Percentiles rank a stretch among this genome's conserved stretches.
These are phyloP conservation scores for Hedya salicella DNA, from an alignment of 2,888 invertebrate species.

Conservation along the genomic window DNA sequence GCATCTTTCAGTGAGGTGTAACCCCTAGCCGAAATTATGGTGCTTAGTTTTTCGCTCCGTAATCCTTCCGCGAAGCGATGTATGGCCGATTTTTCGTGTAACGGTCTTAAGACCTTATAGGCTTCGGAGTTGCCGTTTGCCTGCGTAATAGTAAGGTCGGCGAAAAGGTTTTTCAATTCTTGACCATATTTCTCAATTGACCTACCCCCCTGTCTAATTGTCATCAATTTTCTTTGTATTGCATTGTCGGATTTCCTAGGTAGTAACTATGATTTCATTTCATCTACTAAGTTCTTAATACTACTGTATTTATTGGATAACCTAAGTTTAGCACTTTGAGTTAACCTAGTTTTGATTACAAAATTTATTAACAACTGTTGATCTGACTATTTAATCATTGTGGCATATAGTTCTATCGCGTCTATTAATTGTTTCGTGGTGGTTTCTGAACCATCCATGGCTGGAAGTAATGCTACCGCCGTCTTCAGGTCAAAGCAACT, in stretches of 20 bases:
- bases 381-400: too few species aligned
- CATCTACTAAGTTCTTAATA: too few species aligned
- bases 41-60: not conserved
- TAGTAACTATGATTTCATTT: not conserved
- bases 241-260: not conserved
- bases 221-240: too few species aligned
- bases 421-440: too few species aligned
- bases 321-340: too few species aligned
- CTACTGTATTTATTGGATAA: too few species aligned
- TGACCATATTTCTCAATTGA: not conserved
- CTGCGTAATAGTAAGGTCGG: slow-evolving; percentile 1
- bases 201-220: not conserved
- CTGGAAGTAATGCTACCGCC: too few species aligned
- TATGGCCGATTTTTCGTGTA: not conserved
- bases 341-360: too few species aligned
- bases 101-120: not conserved
- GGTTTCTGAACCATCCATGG: too few species aligned
- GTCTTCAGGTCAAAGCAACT: too few species aligned
- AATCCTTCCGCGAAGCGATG: slow-evolving; percentile 1
- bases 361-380: too few species aligned
- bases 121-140: not conserved
- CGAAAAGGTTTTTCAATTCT: not conserved
- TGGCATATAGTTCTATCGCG: too few species aligned
- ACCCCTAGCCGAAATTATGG: not conserved
- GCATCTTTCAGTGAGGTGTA: not conserved